Evolutionary conservation across 2,888 invertebrate genomes (phyloP), one percentile per base, ranked within the genome.

Genomic region (Terebella lapidaria): DNA sequence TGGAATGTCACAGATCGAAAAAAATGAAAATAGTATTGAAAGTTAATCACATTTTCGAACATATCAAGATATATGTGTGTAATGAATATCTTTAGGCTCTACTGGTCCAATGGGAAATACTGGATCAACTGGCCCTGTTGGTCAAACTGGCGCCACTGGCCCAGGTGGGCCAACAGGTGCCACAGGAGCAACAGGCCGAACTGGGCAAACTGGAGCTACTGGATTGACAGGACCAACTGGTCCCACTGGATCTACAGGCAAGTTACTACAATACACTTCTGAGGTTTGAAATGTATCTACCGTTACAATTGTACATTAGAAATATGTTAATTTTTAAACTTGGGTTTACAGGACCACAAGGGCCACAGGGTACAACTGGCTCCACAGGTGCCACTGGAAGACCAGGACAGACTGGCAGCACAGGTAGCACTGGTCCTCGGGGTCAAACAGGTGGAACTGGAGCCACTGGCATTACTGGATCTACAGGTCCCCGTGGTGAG

Each of bases 191-290:
- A 27, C 53, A 15, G 53, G 53, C 5, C 10, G 15, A 5, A 27
- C 53, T 26, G 53, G 53, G 20, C 53, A 24, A 15, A 27, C 1
- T 35, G 59, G 59, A 2, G 25, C 29, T 4, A 51, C 25, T 61
- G 20, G 60, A n/a, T 24, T 27, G 25, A 20, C 65, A 3, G 74
- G 74, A 46, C 57, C 60, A 18, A 56, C 67, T 26, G 75, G 75
- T 47, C 51, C 56, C 2, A 58, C 67, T 20, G 49, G 49, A 15
- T 20, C 24, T 5, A 10, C 42, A 35, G 42, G 42, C n/a, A 15
- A 35, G 42, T 35, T 15, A 35, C 10, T n/a, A 35, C 42, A 35
- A n/a, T 10, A 35, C n/a, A n/a, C n/a, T n/a, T n/a, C n/a, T n/a
- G n/a, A n/a, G n/a, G n/a, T n/a, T n/a, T n/a, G n/a, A n/a, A n/a